Evolutionary conservation across 2,888 invertebrate species (phyloP).

Genomic region (Leucoma salicis): DNA sequence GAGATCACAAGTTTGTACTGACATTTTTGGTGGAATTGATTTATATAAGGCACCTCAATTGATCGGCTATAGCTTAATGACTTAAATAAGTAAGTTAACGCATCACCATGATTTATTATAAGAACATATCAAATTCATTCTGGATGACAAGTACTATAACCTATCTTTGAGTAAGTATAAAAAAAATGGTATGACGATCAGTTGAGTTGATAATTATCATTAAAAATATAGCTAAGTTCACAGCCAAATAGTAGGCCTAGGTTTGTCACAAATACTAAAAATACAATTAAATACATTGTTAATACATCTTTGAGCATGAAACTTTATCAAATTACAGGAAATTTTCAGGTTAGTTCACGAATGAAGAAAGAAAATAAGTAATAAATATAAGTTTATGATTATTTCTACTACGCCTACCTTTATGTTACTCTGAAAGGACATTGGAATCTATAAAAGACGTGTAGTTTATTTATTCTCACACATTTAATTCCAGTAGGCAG

Average conservation of each 20-base stretch:
- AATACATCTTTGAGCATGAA: slow-evolving; percentile 26
- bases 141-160: no score
- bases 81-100: slow-evolving; percentile 11
- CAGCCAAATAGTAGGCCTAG: slow-evolving; percentile 21
- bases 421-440: background rate
- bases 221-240: slow-evolving; percentile 26
- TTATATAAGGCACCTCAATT: slow-evolving; percentile 44
- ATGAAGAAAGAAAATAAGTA: slow-evolving; percentile 13
- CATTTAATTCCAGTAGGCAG: no score
- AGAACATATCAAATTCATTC: no score
- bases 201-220: slow-evolving; percentile 35
- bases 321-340: slow-evolving; percentile 18
- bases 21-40: slow-evolving; percentile 33
- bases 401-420: background rate
- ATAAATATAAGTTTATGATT: slow-evolving; percentile 2
- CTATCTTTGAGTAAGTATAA: no score
- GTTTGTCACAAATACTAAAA: slow-evolving; percentile 21
- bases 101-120: background rate
- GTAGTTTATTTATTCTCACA: no score
- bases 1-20: slow-evolving; percentile 63
- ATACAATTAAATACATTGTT: slow-evolving; percentile 28
- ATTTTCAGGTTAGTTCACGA: slow-evolving; percentile 7
- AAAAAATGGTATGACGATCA: slow-evolving; percentile 25
- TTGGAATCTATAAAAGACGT: background rate
- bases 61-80: slow-evolving; percentile 31